phyloP scores from a whole-genome alignment of 2,797 vertebrate species.

The Phoeniculus purpureus region DNA sequence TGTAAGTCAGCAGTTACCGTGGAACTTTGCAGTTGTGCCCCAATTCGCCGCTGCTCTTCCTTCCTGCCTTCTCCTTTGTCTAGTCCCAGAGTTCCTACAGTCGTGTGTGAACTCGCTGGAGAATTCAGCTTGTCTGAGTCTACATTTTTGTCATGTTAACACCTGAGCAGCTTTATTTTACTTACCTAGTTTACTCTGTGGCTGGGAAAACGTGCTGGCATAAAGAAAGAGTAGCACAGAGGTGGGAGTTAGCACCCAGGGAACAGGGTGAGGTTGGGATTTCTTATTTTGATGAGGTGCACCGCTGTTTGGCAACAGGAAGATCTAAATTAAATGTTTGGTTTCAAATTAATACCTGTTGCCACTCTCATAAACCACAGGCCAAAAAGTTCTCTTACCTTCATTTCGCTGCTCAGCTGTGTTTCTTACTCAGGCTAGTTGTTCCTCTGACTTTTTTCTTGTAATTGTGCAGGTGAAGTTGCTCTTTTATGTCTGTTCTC shows the following conservation, averaged over 20 bases:
- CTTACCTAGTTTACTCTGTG: background rate
- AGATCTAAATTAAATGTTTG: background rate
- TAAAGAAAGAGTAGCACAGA: background rate
- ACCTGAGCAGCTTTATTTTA: background rate
- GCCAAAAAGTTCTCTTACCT: background rate
- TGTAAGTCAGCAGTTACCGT: rapidly evolving
- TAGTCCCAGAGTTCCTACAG: background rate
- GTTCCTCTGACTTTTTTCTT: background rate
- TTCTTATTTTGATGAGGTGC: background rate
- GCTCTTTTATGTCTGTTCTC: background rate
- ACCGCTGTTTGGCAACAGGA: background rate
- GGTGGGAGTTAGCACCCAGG: background rate
- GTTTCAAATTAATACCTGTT: background rate
- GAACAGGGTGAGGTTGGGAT: background rate
- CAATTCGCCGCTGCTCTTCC: background rate
- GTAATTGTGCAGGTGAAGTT: background rate
- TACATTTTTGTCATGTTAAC: background rate
- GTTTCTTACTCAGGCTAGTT: background rate
- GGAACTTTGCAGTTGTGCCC: background rate
- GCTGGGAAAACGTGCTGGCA: background rate
- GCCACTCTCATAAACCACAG: background rate
- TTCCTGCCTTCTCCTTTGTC: background rate
- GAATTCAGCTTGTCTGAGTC: background rate
- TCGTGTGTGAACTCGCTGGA: background rate
- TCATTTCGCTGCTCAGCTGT: conserved; percentile 4